Percentiles rank a stretch among this genome's conserved stretches.
Evolutionary conservation across 1,140 invertebrate species (phyloP).

Genomic region (Dryas iulia): DNA sequence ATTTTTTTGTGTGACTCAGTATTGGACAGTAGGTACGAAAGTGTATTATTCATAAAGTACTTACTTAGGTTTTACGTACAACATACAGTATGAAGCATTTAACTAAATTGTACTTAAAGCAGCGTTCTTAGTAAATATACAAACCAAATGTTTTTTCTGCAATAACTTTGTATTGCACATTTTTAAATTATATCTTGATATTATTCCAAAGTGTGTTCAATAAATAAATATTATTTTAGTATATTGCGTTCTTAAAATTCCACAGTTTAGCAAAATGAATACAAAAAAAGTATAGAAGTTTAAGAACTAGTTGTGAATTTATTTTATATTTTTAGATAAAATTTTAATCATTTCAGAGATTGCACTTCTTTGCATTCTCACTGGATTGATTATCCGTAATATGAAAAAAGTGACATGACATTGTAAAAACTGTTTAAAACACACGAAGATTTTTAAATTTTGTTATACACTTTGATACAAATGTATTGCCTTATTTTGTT

Average conservation of each 20-base stretch:
- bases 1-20: neutral
- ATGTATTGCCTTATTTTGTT: neutral
- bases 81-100: neutral
- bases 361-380: neutral
- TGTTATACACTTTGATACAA: neutral
- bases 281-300: neutral
- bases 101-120: constrained; percentile 12
- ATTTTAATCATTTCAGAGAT: neutral
- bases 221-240: neutral
- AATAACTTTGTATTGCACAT: neutral
- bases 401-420: neutral
- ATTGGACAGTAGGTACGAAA: neutral
- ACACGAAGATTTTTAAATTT: too few relatives aligned
- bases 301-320: constrained; percentile 2
- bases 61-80: neutral
- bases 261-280: neutral
- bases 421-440: neutral
- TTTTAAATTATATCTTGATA: neutral
- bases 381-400: neutral
- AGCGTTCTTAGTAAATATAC: neutral
- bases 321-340: neutral
- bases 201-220: constrained; percentile 18
- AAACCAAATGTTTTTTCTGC: neutral
- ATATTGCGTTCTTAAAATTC: neutral
- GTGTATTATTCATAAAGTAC: neutral